phyloP scores from a whole-genome alignment of 2,888 invertebrate genomes.

The Apodemia hepburni region DNA sequence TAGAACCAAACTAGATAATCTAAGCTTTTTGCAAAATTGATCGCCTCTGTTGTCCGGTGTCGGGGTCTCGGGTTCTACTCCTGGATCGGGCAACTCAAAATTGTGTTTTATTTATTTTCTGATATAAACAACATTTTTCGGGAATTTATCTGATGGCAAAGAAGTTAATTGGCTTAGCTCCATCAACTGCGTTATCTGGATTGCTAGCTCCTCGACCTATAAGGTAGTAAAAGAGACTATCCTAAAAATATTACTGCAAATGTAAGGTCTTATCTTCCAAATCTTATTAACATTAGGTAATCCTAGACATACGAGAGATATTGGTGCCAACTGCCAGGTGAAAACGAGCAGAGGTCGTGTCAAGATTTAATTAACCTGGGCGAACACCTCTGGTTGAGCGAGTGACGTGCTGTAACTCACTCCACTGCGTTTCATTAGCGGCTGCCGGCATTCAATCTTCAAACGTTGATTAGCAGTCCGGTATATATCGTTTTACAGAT shows the following conservation, averaged over 20 bases:
- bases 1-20: not conserved
- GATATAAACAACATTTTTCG: too few relatives aligned
- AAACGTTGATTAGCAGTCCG: constrained; percentile 30
- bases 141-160: not conserved
- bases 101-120: too few relatives aligned
- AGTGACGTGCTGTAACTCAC: constrained; percentile 34
- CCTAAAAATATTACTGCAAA: not conserved
- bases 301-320: not conserved
- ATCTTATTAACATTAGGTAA: not conserved
- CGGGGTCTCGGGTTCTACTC: too few relatives aligned
- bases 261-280: not conserved
- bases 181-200: too few relatives aligned
- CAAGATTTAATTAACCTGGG: constrained; percentile 58
- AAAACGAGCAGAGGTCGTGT: constrained; percentile 39
- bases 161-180: not conserved
- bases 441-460: constrained; percentile 31
- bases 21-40: not conserved
- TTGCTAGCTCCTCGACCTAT: too few relatives aligned
- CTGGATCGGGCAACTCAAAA: too few relatives aligned
- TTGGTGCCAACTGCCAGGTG: constrained; percentile 13
- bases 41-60: not conserved
- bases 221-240: too few relatives aligned
- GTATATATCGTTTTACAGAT: constrained; percentile 28
- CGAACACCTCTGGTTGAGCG: constrained; percentile 17
- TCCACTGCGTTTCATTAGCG: constrained; percentile 50